These are phyloP conservation scores for Engraulis encrasicolus DNA, from an alignment of 2,113 vertebrate species.

Conservation along the genomic window DNA sequence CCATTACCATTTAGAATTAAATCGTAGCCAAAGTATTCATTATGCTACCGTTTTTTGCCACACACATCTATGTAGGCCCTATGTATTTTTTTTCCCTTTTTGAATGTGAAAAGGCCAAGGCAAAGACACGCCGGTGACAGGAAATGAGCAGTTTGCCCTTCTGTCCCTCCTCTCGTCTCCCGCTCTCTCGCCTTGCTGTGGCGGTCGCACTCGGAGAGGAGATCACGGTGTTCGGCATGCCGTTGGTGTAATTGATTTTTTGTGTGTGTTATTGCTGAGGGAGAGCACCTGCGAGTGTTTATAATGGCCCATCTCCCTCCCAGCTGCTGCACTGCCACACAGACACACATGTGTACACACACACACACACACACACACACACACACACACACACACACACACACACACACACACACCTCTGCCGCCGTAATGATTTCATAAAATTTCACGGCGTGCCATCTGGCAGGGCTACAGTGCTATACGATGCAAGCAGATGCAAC, in stretches of 20 bases:
- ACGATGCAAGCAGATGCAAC: slow-evolving; percentile 85
- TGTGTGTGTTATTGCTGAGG: slow-evolving; percentile 87
- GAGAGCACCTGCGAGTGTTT: slow-evolving; percentile 89
- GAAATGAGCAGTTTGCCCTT: slow-evolving; percentile 7
- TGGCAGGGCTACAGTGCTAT: slow-evolving; percentile 71
- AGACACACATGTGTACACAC: background rate
- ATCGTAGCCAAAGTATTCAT: background rate
- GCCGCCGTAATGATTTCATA: slow-evolving; percentile 89
- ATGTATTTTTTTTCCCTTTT: too few relatives aligned
- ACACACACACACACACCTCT: slow-evolving; percentile 69
- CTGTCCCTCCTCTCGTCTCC: background rate
- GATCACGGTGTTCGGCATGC: slow-evolving; percentile 17
- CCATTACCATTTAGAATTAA: background rate
- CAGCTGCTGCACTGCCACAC: slow-evolving; percentile 89
- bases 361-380: slow-evolving; percentile 2
- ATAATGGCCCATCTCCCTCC: slow-evolving; percentile 87
- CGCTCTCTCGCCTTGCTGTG: background rate
- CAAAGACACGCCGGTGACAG: background rate
- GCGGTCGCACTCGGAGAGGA: too few relatives aligned
- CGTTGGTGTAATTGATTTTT: slow-evolving; percentile 57
- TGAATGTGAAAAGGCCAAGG: background rate
- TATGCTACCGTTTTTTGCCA: background rate
- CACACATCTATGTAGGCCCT: background rate
- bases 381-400: background rate
- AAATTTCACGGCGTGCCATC: slow-evolving; percentile 92